Base-by-base conservation (phyloP, 2,888 invertebrate genomes). In the Tromatobia lineatoria region DNA sequence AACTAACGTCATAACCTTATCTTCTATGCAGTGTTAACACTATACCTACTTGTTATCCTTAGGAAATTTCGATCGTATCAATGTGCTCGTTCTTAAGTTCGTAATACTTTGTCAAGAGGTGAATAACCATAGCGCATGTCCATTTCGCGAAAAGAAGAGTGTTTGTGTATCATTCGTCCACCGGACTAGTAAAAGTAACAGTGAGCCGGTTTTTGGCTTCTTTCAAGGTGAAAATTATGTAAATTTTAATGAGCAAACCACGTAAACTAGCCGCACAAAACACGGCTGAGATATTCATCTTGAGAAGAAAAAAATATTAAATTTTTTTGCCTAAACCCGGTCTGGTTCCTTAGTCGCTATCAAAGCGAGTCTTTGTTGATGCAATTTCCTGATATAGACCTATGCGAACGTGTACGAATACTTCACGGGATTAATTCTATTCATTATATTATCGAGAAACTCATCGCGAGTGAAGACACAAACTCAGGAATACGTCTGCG, bases 361-460 rank as follows among this genome's bases (percentile, higher is more conserved):
- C 57, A 25, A 13, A 25, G 20, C 20, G 8, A 20, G 7, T 52
- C 13, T 57, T 57, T 13, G 29, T 59, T 59, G 59, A 29, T 29
- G 34, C 34, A 59, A 59, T 59, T 34, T 25, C n/a, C 29, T 59
- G 34, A 59, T 59, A 59, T 25, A 23, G 11, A 23, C 11, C 20
- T 29, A 15, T 13, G 13, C 29, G 29, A 59, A 59, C 15, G 8
- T 34, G 59, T 59, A 59, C 29, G 29, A 59, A 59, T 59, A 59
- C 15, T 34, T 59, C 34, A 59, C 25, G 29, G 59, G 6, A 54
- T 54, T 71, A 38, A 54, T 50, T 57, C 29, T 29, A 67, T 71
- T 71, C 70, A 38, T 54, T 52, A 54, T 71, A 38, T 71, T 54
- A 71, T 71, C 70, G 54, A 54, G 70, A 71, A 71, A 71, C 70